Base-by-base conservation (phyloP, 2,888 invertebrate species). In the Dolichopus griseipennis region DNA sequence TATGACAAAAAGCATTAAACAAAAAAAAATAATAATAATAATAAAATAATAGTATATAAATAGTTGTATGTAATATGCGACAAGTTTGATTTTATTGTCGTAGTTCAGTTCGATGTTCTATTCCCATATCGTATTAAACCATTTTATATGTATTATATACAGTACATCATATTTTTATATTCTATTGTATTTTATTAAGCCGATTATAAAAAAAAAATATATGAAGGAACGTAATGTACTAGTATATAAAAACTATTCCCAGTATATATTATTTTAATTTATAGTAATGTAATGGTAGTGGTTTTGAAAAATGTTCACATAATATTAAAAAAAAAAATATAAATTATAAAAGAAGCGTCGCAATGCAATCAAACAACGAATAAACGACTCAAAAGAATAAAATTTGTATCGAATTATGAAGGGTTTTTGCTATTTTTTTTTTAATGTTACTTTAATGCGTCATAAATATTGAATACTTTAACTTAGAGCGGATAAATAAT, bases 61-160 rank as follows among this genome's bases (percentile, higher is more conserved):
- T n/a, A n/a, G n/a, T 37, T 37, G 37, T 52, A 41, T 52, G 52
- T 52, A 52, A 52, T 52, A 52, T 52, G 52, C 52, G 52, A 52
- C 52, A 52, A 52, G 52, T 52, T 52, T 52, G n/a, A 52, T 18
- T 52, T 15, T 52, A 52, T 52, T 52, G 52, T 52, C 12, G 52
- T 52, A 52, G 52, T 52, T 52, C 5, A 18, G 27, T 27, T 27
- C 27, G 5, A 27, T 27, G 5, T 27, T 27, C 27, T 27, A 27
- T 27, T 27, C 27, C 27, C 27, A 27, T 2, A n/a, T n/a, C n/a
- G n/a, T n/a, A n/a, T n/a, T n/a, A n/a, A n/a, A n/a, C n/a, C n/a
- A n/a, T n/a, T n/a, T n/a, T n/a, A n/a, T n/a, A n/a, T n/a, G n/a
- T n/a, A n/a, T n/a, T n/a, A n/a, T n/a, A n/a, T n/a, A n/a, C n/a